A percentile compares a stretch with the other conserved stretches of the same genome.
Conservation (phyloP, 2,888 invertebrate genomes). For the Xanthostigma xanthostigma region DNA sequence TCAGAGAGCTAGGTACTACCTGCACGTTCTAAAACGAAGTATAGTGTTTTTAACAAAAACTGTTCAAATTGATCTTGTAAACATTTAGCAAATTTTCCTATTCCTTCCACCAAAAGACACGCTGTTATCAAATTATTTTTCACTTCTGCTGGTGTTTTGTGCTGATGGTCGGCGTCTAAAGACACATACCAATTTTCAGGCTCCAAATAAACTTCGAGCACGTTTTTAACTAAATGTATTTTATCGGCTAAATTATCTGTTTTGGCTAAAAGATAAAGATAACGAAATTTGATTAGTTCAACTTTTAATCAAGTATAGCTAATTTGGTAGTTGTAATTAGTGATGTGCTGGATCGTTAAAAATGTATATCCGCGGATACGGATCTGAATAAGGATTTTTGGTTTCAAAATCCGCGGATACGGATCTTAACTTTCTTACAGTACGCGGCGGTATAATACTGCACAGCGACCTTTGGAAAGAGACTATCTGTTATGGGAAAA, state of each 20-base stretch:
- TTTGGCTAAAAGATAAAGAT: constrained; percentile 3
- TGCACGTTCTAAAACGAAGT: constrained; percentile 52
- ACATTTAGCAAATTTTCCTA: constrained; percentile 44
- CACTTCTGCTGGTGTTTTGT: constrained; percentile 28
- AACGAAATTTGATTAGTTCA: too few species aligned
- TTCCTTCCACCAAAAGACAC: constrained; percentile 54
- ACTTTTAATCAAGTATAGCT: too few species aligned
- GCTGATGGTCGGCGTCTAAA: constrained; percentile 19
- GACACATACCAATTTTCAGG: constrained; percentile 35
- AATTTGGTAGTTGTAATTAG: too few species aligned
- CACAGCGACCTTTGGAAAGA: too few species aligned
- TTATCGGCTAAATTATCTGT: neutral
- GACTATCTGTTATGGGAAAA: too few species aligned
- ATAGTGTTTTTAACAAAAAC: constrained; percentile 49
- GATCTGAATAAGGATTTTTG: too few species aligned
- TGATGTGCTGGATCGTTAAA: too few species aligned
- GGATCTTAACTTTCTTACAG: too few species aligned
- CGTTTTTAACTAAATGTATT: constrained; percentile 12
- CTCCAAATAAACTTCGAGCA: constrained; percentile 31
- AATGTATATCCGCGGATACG: too few species aligned
- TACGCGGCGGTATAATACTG: too few species aligned
- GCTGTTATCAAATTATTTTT: constrained; percentile 48
- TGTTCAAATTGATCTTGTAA: constrained; percentile 38
- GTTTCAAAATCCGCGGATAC: too few species aligned
- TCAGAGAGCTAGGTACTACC: constrained; percentile 28